Base-by-base conservation (phyloP, 2,113 vertebrate species). In the Cryptotis parvus region DNA sequence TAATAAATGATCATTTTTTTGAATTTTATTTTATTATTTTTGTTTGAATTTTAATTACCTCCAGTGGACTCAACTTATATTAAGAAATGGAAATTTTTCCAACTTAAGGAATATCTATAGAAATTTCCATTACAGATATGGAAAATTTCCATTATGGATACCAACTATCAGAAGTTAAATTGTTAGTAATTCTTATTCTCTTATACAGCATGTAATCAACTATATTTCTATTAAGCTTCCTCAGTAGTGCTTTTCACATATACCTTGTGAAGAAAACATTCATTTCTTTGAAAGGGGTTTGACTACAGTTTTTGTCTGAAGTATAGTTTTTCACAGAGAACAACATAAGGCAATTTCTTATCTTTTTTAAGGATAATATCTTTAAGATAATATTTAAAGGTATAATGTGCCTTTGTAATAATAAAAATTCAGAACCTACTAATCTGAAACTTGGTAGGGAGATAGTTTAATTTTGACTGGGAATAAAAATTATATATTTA, bases 21-120 rank as follows among this genome's bases (percentile, higher is more conserved):
- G 45, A 29, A 33, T 77, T 92, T 94, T 81, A 35, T n/a, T n/a
- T n/a, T n/a, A n/a, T n/a, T n/a, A n/a, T n/a, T n/a, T n/a, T 68
- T 79, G 22, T 27, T 69, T 73, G 45, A 29, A 33, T 77, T 92
- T 94, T 81, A 35, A 84, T 86, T 85, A 85, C 58, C 16, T 58
- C 26, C 39, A 68, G 61, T n/a, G 24, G 61, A 77, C 1, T 84
- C 4, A 4, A 84, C 7, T 12, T 87, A 16, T 15, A 2, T 87
- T 77, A 74, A 88, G 39, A 88, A 65, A 74, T 45, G 15, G 20
- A 41, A 43, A 76, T 78, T 90, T 90, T 85, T 9, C 9, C 24
- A 37, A 10, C 74, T 91, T 87, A 72, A 58, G 37, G 49, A 29
- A 29, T 76, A 80, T 45, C 39, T 20, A 1, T 84, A 55, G 65